Conservation (phyloP, 1,140 invertebrate genomes). For the Dreissena polymorpha region DNA sequence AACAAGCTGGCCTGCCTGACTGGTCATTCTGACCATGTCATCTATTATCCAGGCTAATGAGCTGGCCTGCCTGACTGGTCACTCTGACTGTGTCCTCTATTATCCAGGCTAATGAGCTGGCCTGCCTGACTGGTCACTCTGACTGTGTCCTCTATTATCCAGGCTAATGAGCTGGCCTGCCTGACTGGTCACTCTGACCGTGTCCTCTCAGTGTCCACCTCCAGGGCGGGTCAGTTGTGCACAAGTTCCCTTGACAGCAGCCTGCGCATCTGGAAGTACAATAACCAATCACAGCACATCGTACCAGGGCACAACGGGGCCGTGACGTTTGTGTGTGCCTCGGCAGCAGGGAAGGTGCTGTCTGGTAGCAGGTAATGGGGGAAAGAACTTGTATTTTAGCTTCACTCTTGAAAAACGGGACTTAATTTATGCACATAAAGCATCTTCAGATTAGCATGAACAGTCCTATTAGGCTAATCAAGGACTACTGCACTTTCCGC, state of each 20-base stretch:
- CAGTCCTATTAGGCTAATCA: no score
- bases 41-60: no score
- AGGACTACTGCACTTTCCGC: no score
- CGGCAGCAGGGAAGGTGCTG: slow-evolving; percentile 50
- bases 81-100: no score
- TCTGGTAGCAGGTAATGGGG: slow-evolving; percentile 72
- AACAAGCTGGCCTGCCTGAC: no score
- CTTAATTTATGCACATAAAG: not conserved
- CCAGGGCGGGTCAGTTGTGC: slow-evolving; percentile 63
- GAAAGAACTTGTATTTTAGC: not conserved
- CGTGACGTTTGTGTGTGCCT: slow-evolving; percentile 64
- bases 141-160: slow-evolving; percentile 32
- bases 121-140: no score
- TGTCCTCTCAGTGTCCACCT: slow-evolving; percentile 67
- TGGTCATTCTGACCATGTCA: no score
- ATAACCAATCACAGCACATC: slow-evolving; percentile 45
- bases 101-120: no score
- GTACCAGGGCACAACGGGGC: slow-evolving; percentile 64
- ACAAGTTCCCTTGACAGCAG: slow-evolving; percentile 70
- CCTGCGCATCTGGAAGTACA: slow-evolving; percentile 70
- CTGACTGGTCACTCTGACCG: slow-evolving; percentile 73
- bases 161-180: slow-evolving; percentile 72
- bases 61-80: no score
- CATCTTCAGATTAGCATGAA: not conserved
- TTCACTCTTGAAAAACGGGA: not conserved